Base-by-base conservation (phyloP, 2,113 vertebrate species). In the Neofelis nebulosa region DNA sequence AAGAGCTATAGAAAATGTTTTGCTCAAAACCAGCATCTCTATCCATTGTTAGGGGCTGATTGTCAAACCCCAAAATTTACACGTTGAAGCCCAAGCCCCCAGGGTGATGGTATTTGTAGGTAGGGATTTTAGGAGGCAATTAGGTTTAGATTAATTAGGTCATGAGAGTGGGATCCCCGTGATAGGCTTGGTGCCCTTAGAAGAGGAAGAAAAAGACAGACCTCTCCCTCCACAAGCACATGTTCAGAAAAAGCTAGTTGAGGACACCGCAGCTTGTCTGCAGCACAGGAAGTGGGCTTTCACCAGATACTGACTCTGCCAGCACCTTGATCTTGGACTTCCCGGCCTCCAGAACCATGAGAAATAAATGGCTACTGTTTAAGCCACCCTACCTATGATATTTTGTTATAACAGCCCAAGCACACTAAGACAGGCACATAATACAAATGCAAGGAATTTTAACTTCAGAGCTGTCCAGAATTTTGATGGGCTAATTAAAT, bases 121-220 rank as follows among this genome's bases (percentile, higher is more conserved):
- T 25, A 84, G 12, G 5, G 23, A 14, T 4, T 80, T 68, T 73
- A 2, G 11, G 23, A 93, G 57, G 4, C 61, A 80, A 68, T 68
- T 79, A 87, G 6, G 38, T 69, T 90, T 66, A 50, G 52, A 96
- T 90, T 85, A 90, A 96, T 83, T 81, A 92, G 45, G 19, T 57
- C 31, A 82, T 66, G 15, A 89, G 45, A 86, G 9, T 57, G 13
- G 13, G 8, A 80, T 66, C n/a, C 4, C 78, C 4, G 6, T 55
- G 65, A 73, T 66, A 8, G 79, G 82, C 33, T 68, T 73, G 45
- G 6, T 74, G 13, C 25, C 18, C 14, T 73, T 61, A 76, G 8
- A 86, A 87, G 38, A 76, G 15, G 3, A 52, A 36, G 33, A 15
- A 9, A 25, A 27, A 23, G 15, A 27, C 6, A 33, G 6, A n/a